A percentile compares a stretch with the other conserved stretches of the same genome.
phyloP scores from a whole-genome alignment of 2,888 invertebrate species.

The Tineola bisselliella region DNA sequence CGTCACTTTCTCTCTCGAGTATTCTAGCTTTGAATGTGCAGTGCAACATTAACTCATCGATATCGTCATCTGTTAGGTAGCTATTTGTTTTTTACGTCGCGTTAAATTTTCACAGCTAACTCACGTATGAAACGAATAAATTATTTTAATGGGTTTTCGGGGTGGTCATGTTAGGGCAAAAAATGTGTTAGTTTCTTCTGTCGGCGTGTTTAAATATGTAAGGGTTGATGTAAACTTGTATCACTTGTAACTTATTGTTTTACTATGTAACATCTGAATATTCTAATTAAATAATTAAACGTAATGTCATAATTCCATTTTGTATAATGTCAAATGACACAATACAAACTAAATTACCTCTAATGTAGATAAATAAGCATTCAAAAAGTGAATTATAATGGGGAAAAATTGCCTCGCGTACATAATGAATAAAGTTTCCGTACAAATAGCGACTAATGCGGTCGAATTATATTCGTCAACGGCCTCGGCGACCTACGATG shows the following conservation, averaged over 20 bases:
- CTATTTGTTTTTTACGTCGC: constrained; percentile 42
- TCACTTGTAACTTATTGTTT: not conserved
- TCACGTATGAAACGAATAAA: constrained; percentile 46
- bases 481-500: constrained; percentile 46
- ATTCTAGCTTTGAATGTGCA: not conserved
- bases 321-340: not conserved
- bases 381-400: not conserved
- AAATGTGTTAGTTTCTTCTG: constrained; percentile 24
- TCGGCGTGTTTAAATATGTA: constrained; percentile 42
- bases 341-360: not conserved
- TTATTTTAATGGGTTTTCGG: constrained; percentile 60
- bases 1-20: not conserved
- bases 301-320: not conserved
- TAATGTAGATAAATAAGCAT: not conserved
- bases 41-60: not conserved
- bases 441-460: constrained; percentile 47
- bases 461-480: constrained; percentile 55
- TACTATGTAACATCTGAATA: not conserved
- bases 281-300: not conserved
- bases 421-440: constrained; percentile 8
- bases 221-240: constrained; percentile 32
- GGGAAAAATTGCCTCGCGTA: not conserved
- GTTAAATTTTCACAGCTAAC: constrained; percentile 60
- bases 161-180: constrained; percentile 39
- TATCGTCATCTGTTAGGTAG: constrained; percentile 43